Conservation (phyloP, 2,797 vertebrate species). For the Helostoma temminkii region DNA sequence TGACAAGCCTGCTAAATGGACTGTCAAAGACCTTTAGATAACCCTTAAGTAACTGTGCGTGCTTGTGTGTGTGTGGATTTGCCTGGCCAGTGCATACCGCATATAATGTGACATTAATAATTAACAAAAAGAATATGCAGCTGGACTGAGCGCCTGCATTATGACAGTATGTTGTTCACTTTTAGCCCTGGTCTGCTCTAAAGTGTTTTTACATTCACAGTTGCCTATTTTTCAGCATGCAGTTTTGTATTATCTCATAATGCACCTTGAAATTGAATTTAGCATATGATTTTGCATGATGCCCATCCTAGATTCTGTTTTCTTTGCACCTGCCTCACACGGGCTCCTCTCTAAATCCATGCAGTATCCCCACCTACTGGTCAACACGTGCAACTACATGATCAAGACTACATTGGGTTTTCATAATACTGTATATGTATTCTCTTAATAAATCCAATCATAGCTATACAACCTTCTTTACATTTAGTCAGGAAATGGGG, state of each 20-base stretch:
- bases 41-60: conserved; percentile 67
- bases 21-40: conserved; percentile 83
- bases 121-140: conserved; percentile 58
- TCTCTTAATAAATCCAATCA: background rate
- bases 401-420: background rate
- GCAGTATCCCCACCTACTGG: conserved; percentile 64
- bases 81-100: conserved; percentile 44
- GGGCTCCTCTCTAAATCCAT: conserved; percentile 15
- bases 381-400: conserved; percentile 50
- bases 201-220: conserved; percentile 12
- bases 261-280: conserved; percentile 33
- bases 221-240: conserved; percentile 45
- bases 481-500: background rate
- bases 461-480: background rate
- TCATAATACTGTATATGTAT: background rate
- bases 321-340: conserved; percentile 48
- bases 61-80: conserved; percentile 13
- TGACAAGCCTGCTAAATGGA: conserved; percentile 75
- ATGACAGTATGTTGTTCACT: conserved; percentile 15
- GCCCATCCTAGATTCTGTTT: conserved; percentile 49
- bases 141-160: conserved; percentile 20
- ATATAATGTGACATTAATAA: conserved; percentile 70
- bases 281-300: conserved; percentile 63
- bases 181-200: background rate
- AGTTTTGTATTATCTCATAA: conserved; percentile 16